Base-by-base conservation (phyloP, 2,888 invertebrate genomes). In the Caenorhabditis wallacei region DNA sequence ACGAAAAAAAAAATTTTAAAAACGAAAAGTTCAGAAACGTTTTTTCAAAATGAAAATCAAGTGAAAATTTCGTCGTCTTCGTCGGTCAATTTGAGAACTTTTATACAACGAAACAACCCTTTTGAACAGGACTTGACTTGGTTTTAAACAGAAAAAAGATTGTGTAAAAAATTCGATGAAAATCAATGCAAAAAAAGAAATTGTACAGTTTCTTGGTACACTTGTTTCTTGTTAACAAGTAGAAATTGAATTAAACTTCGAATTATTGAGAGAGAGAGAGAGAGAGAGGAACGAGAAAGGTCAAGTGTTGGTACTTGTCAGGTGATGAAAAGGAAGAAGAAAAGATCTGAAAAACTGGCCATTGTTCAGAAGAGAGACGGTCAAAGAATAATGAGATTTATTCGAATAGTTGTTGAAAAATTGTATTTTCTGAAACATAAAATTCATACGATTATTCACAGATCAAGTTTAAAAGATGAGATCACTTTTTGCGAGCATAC, bases 241-340 rank as follows among this genome's bases (percentile, higher is more conserved):
- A 35, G 57, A 16, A 43, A 48, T 48, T 43, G 24, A 26, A 18
- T 48, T 13, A 48, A 24, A 35, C 22, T 40, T 68, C 53, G 26
- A 20, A 40, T n/a, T n/a, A n/a, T n/a, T n/a, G n/a, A n/a, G n/a
- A n/a, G n/a, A n/a, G n/a, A n/a, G n/a, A n/a, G n/a, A n/a, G n/a
- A n/a, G n/a, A n/a, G n/a, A 37, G 18, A n/a, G 18, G 37, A 24
- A 48, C n/a, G 30, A 64, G 37, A 35, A 74, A 74, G 74, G 74
- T 74, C 74, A 74, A 64, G 74, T n/a, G n/a, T 56, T 56, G 74
- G 56, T 22, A 74, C 64, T 64, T 66, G 64, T 72, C 63, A 72
- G 35, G 43, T 57, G 57, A 64, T 56, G 18, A n/a, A n/a, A n/a
- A n/a, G n/a, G n/a, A n/a, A n/a, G 54, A 20, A 46, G 22, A 20